A percentile compares a stretch with the other conserved stretches of the same genome.
These are phyloP conservation scores for Sthenelais limicola DNA, from an alignment of 2,888 invertebrate species.

Conservation along the genomic window DNA sequence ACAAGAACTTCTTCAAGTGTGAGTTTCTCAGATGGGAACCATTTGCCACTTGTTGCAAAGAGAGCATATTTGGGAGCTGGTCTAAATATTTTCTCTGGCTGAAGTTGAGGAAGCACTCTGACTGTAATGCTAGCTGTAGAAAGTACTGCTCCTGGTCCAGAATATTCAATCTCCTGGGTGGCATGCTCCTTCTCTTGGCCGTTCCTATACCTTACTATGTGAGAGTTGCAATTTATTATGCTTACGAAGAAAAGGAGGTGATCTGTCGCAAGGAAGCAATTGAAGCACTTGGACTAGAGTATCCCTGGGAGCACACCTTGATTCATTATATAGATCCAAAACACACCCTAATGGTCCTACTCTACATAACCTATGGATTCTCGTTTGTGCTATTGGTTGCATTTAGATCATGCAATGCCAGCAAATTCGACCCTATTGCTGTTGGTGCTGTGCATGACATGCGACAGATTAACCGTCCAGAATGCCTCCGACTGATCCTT, in stretches of 20 bases:
- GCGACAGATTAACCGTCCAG: slow-evolving; percentile 42
- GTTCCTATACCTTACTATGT: slow-evolving; percentile 51
- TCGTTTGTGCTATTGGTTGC: slow-evolving; percentile 46
- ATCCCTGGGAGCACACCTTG: slow-evolving; percentile 43
- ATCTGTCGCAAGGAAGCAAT: slow-evolving; percentile 41
- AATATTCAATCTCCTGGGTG: slow-evolving; percentile 45
- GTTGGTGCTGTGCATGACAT: slow-evolving; percentile 48
- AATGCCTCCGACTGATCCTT: slow-evolving; percentile 48
- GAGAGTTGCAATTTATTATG: slow-evolving; percentile 47
- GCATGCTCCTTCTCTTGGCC: slow-evolving; percentile 45
- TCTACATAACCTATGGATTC: slow-evolving; percentile 50
- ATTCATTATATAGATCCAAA: slow-evolving; percentile 50
- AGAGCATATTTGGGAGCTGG: slow-evolving; percentile 54
- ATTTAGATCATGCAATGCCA: slow-evolving; percentile 41
- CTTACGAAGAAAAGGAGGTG: slow-evolving; percentile 48
- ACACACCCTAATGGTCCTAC: slow-evolving; percentile 43
- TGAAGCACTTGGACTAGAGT: slow-evolving; percentile 41
- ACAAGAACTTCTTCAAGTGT: slow-evolving; percentile 50
- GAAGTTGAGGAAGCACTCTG: slow-evolving; percentile 41
- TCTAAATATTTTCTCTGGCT: slow-evolving; percentile 50
- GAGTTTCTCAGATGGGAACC: slow-evolving; percentile 47
- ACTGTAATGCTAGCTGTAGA: slow-evolving; percentile 50
- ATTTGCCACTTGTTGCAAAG: slow-evolving; percentile 50
- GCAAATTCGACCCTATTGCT: slow-evolving; percentile 46
- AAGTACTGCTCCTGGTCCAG: slow-evolving; percentile 50